Percentiles rank a stretch among this genome's conserved stretches.
phyloP scores from a whole-genome alignment of 23 tunicate genomes.

The Ascidia mentula region DNA sequence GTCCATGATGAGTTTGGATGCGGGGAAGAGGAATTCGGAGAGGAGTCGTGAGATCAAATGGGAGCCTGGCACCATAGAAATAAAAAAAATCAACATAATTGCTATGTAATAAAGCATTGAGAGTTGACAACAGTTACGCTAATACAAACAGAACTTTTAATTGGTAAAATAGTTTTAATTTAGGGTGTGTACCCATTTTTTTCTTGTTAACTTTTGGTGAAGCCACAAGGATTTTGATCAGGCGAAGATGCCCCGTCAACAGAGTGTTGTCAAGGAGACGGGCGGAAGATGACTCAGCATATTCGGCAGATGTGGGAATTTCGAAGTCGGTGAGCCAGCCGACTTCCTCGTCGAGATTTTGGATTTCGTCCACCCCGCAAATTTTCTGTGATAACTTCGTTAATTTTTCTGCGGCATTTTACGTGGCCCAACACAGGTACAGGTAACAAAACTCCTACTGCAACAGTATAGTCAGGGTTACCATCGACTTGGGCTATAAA shows the following conservation, averaged over 20 bases:
- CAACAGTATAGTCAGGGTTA: no score
- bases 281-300: slow-evolving; percentile 63
- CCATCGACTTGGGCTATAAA: no score
- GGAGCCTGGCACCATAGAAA: no score
- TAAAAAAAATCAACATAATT: not conserved
- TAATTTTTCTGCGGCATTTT: no score
- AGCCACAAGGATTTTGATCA: slow-evolving; percentile 56
- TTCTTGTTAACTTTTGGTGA: slow-evolving; percentile 69
- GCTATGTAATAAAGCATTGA: not conserved
- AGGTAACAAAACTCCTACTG: no score
- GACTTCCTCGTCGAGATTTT: slow-evolving; percentile 60
- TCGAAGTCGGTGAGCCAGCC: slow-evolving; percentile 68
- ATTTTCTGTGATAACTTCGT: no score
- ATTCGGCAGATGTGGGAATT: slow-evolving; percentile 45
- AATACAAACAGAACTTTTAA: no score
- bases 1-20: slow-evolving; percentile 64
- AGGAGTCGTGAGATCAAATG: slow-evolving; percentile 49
- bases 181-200: slow-evolving; percentile 54
- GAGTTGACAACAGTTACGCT: no score
- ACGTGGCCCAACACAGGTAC: no score
- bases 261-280: slow-evolving; percentile 66
- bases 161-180: not conserved
- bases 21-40: slow-evolving; percentile 69
- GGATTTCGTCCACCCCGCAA: slow-evolving; percentile 53
- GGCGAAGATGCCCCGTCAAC: slow-evolving; percentile 72